A percentile compares a stretch with the other conserved stretches of the same genome.
phyloP scores from a whole-genome alignment of 1,140 invertebrate genomes.

The Zophobas atratus region DNA sequence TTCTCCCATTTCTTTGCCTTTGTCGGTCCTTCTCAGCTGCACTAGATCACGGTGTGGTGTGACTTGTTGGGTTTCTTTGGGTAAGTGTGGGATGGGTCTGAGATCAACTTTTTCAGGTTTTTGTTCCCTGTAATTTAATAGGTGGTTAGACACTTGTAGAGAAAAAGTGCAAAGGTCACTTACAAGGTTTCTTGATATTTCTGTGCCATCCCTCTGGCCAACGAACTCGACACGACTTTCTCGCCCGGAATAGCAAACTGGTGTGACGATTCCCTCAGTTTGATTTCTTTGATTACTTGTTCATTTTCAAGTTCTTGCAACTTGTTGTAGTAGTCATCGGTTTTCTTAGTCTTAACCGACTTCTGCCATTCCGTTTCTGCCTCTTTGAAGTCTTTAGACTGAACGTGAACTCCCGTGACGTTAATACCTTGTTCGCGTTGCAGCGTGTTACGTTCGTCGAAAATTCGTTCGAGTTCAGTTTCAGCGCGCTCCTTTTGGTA shows the following conservation, averaged over 20 bases:
- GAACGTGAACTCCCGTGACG: conserved; percentile 70
- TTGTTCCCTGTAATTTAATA: conserved; percentile 71
- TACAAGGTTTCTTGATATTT: conserved; percentile 88
- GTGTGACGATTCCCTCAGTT: conserved; percentile 82
- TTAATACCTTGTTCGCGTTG: conserved; percentile 73
- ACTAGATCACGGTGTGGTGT: conserved; percentile 61
- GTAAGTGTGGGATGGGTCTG: conserved; percentile 59
- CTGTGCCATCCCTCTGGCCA: conserved; percentile 90
- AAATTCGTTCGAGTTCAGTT: conserved; percentile 88
- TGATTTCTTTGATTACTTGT: conserved; percentile 86
- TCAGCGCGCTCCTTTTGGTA: conserved; percentile 89
- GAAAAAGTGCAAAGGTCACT: conserved; percentile 68
- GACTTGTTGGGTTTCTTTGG: conserved; percentile 56
- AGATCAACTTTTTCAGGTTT: conserved; percentile 61
- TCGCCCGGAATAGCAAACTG: conserved; percentile 90
- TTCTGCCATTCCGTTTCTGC: conserved; percentile 89
- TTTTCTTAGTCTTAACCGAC: conserved; percentile 85
- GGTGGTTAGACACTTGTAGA: conserved; percentile 13
- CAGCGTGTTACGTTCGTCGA: conserved; percentile 85
- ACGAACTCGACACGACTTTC: conserved; percentile 81
- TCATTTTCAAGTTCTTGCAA: conserved; percentile 87
- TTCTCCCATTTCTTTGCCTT: conserved; percentile 66
- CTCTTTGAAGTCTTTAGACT: conserved; percentile 78
- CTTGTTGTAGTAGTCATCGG: conserved; percentile 88
- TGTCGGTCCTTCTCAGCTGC: conserved; percentile 70